Base-by-base conservation (phyloP, 2,888 invertebrate genomes). In the Epistrophe eligans region DNA sequence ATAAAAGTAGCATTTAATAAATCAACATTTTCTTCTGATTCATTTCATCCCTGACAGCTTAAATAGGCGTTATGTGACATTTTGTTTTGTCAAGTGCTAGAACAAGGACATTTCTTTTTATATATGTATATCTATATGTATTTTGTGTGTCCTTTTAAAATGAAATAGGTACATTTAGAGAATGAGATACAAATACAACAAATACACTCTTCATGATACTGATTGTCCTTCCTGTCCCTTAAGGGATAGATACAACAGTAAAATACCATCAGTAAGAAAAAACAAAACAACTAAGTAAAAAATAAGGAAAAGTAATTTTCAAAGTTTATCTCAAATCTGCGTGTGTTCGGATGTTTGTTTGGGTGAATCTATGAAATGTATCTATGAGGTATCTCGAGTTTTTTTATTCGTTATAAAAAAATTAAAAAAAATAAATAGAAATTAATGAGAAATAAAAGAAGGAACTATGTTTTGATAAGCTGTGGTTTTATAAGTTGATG, bases 1-100 rank as follows among this genome's bases (percentile, higher is more conserved):
- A 82, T 82, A 82, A 85, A 85, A 85, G 74, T 77, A 83, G 60
- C 79, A 76, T 87, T 87, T 87, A 87, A 87, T 87, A 87, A 87
- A 87, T 87, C 87, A 87, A 83, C 87, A 76, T 83, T 87, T 67
- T 83, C 60, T 74, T 87, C 79, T 76, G 87, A 83, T 76, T 87
- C 87, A 83, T 87, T 87, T 87, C 81, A 85, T 74, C 62, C 79
- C 50, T 87, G 87, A 79, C 87, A 87, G 76, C 72, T 67, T 87
- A 82, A 79, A 76, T 87, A 83, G 83, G 83, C 79, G 82, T 76
- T 87, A 82, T 87, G 76, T 83, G 87, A 79, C 83, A 72, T 72
- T 87, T 79, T 83, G 74, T 79, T 80, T 77, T 72, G 55, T 74
- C 70, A 71, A 74, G 17, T 57, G 19, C 55, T 62, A 58, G 71